Percentiles rank a stretch among this genome's conserved stretches.
phyloP scores from a whole-genome alignment of 1,140 invertebrate genomes.

The Pseudobourletiella spinata region DNA sequence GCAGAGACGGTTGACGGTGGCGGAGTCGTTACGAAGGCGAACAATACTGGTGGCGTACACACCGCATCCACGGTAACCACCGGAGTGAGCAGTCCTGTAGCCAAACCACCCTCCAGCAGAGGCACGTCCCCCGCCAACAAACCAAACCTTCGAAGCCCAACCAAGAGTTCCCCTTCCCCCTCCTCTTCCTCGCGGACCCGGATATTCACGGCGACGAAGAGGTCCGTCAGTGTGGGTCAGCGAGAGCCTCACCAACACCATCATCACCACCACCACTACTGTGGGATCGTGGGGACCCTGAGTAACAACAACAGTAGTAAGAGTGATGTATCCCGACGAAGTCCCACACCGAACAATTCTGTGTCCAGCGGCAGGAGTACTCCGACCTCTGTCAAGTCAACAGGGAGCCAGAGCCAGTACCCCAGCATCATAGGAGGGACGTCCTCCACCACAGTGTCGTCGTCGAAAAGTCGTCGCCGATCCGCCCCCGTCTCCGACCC shows the following conservation, averaged over 20 bases:
- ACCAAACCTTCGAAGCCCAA: neutral
- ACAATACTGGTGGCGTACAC: no score
- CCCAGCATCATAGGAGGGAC: conserved; percentile 13
- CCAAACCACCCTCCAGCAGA: neutral
- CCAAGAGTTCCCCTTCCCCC: conserved; percentile 1
- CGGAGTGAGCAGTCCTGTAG: neutral
- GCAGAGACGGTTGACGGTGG: neutral
- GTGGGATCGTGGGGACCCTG: neutral
- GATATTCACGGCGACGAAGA: conserved; percentile 21
- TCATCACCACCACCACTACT: neutral
- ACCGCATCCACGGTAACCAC: no score
- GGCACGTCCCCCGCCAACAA: neutral
- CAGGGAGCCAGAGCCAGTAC: neutral
- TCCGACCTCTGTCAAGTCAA: conserved; percentile 19
- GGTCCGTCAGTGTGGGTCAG: conserved; percentile 12
- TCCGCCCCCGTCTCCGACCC: conserved; percentile 4
- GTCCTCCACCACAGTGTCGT: conserved; percentile 6
- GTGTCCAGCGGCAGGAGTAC: neutral
- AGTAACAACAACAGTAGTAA: conserved; percentile 9
- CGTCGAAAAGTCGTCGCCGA: conserved; percentile 14
- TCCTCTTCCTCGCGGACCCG: conserved; percentile 9
- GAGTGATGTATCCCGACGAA: conserved; percentile 14
- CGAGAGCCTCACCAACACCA: neutral
- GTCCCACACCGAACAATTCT: conserved; percentile 4
- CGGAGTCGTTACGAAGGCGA: no score